phyloP scores from a whole-genome alignment of 2,113 vertebrate species.

The Peromyscus leucopus region DNA sequence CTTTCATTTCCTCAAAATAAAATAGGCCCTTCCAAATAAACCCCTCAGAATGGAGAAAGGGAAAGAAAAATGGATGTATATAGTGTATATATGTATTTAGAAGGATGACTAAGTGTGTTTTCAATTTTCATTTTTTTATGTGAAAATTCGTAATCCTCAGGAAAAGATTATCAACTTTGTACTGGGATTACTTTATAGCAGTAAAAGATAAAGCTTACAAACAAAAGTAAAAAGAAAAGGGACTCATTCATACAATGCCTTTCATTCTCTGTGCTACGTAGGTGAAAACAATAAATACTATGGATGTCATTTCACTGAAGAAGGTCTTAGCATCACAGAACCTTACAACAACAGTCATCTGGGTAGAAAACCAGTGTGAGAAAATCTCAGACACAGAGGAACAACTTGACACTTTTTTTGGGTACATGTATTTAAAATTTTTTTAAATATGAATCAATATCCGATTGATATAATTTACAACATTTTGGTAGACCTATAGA shows the following conservation, averaged over 20 bases:
- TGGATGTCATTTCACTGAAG: neutral
- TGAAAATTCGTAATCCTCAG: conserved; percentile 40
- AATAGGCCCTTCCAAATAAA: neutral
- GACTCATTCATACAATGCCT: neutral
- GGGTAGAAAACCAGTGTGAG: neutral
- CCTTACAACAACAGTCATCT: neutral
- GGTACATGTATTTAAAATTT: neutral
- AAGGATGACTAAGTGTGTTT: neutral
- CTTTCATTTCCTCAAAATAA: conserved; percentile 16
- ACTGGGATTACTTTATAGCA: neutral
- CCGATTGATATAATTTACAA: neutral
- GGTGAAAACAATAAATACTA: neutral
- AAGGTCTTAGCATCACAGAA: neutral
- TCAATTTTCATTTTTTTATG: conserved; percentile 17
- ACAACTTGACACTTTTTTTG: neutral
- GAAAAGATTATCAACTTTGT: neutral
- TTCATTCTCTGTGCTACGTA: neutral
- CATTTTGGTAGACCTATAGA: neutral
- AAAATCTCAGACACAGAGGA: neutral
- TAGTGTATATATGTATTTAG: neutral
- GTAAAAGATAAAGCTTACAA: neutral
- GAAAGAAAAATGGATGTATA: neutral
- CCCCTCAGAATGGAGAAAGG: neutral
- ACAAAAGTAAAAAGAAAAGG: neutral
- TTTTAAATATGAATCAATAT: neutral